phyloP scores from a whole-genome alignment of 2,113 vertebrate species.

The Labeo catla region DNA sequence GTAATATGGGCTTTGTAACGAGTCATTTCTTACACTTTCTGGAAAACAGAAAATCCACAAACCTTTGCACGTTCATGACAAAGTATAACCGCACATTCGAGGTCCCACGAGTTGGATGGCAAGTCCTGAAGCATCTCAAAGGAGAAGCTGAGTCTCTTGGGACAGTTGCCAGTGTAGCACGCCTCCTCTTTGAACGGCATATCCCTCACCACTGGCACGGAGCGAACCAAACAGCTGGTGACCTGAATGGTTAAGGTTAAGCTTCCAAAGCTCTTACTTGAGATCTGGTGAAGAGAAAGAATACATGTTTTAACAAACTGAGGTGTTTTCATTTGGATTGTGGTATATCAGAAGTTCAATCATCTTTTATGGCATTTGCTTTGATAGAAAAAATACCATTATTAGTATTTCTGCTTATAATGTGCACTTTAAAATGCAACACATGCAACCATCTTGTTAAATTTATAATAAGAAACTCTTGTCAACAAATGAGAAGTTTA shows the following conservation, averaged over 20 bases:
- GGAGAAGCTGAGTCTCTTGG: constrained; percentile 74
- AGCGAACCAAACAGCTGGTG: constrained; percentile 61
- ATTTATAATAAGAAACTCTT: too few species aligned
- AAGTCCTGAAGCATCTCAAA: constrained; percentile 68
- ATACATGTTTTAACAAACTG: background rate
- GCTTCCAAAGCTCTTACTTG: constrained; percentile 36
- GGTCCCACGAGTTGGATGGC: constrained; percentile 70
- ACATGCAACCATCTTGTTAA: too few species aligned
- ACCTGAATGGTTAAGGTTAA: constrained; percentile 64
- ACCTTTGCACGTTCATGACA: constrained; percentile 37
- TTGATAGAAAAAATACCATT: too few species aligned
- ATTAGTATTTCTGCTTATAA: too few species aligned
- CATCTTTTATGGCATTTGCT: background rate
- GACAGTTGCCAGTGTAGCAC: constrained; percentile 62
- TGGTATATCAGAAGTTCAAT: background rate
- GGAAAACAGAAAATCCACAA: background rate
- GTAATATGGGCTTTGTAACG: background rate
- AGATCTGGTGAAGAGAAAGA: constrained; percentile 64
- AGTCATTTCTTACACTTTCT: background rate
- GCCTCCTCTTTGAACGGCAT: constrained; percentile 65
- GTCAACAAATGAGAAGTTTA: too few species aligned
- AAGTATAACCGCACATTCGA: constrained; percentile 68
- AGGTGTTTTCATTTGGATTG: background rate
- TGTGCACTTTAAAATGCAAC: too few species aligned
- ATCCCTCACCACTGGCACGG: constrained; percentile 51